These are phyloP conservation scores for Myiothlypis chrysogaster DNA, from an alignment of 2,797 vertebrate species.

Conservation along the genomic window DNA sequence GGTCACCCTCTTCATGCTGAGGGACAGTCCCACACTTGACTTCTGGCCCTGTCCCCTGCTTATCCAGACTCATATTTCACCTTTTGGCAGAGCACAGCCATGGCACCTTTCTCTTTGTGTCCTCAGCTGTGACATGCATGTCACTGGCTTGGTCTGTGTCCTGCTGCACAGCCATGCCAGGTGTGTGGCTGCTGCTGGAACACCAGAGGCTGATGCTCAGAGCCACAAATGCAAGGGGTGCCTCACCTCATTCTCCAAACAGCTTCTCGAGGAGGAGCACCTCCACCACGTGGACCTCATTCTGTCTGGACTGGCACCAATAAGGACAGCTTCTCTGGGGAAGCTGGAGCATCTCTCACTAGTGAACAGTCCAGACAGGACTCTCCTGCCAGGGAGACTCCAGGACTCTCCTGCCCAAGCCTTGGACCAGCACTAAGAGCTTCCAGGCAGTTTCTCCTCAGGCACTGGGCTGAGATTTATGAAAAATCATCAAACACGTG, in stretches of 20 bases:
- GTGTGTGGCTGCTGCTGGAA: accelerated
- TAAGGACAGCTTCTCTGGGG: not conserved
- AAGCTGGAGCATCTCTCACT: not conserved
- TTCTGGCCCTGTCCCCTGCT: not conserved
- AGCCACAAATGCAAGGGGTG: not conserved
- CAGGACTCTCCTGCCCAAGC: not conserved
- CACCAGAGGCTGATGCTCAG: not conserved
- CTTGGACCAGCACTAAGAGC: not conserved
- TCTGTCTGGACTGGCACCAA: not conserved
- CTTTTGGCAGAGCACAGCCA: not conserved
- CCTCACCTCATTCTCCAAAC: not conserved
- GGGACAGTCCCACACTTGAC: not conserved
- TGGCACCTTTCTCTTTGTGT: not conserved
- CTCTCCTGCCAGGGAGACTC: not conserved
- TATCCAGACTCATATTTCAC: not conserved
- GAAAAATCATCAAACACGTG: not conserved
- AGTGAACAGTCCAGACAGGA: not conserved
- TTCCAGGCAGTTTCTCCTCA: not conserved
- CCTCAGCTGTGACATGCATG: not conserved
- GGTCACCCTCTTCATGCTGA: not conserved
- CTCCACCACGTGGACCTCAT: not conserved
- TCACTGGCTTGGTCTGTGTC: not conserved
- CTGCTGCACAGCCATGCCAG: not conserved
- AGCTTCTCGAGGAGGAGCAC: not conserved
- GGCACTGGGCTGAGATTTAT: not conserved